phyloP scores from a whole-genome alignment of 1,140 invertebrate genomes.

The Drosophila aff. region DNA sequence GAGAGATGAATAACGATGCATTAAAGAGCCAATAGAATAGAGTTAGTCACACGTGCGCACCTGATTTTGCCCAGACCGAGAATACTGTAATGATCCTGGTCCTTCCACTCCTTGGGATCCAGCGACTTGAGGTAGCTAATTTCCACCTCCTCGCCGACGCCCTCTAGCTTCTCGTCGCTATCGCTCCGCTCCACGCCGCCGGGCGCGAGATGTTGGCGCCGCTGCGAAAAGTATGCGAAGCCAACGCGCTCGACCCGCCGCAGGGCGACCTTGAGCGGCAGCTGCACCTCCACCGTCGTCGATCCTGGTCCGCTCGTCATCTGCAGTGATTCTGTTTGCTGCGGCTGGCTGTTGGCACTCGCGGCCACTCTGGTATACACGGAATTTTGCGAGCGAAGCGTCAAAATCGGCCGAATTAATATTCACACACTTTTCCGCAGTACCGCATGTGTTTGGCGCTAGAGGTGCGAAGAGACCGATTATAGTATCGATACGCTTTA shows the following conservation, averaged over 20 bases:
- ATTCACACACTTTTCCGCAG: neutral
- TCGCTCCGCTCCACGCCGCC: constrained; percentile 72
- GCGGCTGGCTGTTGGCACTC: constrained; percentile 21
- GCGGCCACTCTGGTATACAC: constrained; percentile 28
- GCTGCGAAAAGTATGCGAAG: constrained; percentile 71
- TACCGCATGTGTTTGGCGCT: constrained; percentile 30
- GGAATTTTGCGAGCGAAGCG: constrained; percentile 29
- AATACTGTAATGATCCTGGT: constrained; percentile 98
- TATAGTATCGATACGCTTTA: neutral
- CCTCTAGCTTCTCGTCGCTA: constrained; percentile 72
- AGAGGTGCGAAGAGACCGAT: constrained; percentile 5
- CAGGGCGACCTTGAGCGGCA: constrained; percentile 86
- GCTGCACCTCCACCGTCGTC: constrained; percentile 47
- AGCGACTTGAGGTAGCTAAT: constrained; percentile 93
- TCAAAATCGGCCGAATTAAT: constrained; percentile 23
- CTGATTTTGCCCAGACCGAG: constrained; percentile 94
- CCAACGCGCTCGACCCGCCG: constrained; percentile 86
- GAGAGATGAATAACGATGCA: neutral
- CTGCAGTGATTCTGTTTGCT: constrained; percentile 20
- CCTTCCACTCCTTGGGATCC: constrained; percentile 98
- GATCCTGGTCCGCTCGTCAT: constrained; percentile 32
- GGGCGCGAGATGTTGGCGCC: constrained; percentile 63
- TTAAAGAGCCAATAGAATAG: constrained; percentile 17
- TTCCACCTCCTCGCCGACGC: constrained; percentile 90
- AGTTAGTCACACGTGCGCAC: constrained; percentile 47